phyloP scores from a whole-genome alignment of 2,797 vertebrate species.

The Tenualosa thibaudeaui region DNA sequence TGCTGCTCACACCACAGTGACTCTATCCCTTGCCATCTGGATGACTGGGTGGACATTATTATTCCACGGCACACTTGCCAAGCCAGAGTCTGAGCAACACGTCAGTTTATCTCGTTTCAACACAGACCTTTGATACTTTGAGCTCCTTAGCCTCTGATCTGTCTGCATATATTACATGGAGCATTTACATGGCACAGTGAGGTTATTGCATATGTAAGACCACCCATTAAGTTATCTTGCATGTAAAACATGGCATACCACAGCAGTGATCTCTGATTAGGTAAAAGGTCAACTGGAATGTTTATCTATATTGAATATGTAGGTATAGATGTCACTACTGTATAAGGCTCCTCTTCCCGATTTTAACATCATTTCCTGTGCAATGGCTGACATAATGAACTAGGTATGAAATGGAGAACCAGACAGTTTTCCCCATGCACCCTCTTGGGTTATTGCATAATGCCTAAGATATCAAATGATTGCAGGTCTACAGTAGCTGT shows the following conservation, averaged over 20 bases:
- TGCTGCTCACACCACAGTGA: conserved; percentile 19
- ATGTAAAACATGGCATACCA: background rate
- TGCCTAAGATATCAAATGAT: background rate
- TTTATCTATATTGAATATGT: background rate
- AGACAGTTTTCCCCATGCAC: background rate
- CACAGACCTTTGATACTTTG: conserved; percentile 14
- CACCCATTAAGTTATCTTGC: background rate
- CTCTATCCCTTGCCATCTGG: conserved; percentile 15
- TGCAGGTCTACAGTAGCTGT: background rate
- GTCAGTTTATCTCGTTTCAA: conserved; percentile 3
- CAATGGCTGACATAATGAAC: background rate
- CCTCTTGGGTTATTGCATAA: background rate
- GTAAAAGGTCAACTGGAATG: background rate
- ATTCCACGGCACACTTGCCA: conserved; percentile 4
- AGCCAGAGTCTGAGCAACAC: background rate
- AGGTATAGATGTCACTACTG: background rate
- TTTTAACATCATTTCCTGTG: background rate
- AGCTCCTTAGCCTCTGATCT: conserved; percentile 20
- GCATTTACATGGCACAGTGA: background rate
- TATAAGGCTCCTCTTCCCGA: background rate
- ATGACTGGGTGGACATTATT: conserved; percentile 23
- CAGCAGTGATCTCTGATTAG: background rate
- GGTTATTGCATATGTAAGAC: background rate
- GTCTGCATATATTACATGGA: background rate
- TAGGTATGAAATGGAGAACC: background rate